These are phyloP conservation scores for Drosophila orena DNA, from an alignment of 1,140 invertebrate genomes.

Conservation along the genomic window DNA sequence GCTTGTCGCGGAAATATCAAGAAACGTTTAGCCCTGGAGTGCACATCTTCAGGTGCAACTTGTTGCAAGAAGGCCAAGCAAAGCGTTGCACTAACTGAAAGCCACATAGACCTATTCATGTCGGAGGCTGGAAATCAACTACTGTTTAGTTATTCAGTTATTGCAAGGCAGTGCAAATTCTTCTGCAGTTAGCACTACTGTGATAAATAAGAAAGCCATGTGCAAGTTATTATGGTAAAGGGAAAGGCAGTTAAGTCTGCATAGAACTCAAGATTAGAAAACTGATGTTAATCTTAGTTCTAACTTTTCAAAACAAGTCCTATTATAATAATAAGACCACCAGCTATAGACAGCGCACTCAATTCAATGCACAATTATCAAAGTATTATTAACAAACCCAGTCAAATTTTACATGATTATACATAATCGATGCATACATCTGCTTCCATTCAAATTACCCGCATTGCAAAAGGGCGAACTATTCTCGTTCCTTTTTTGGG, in stretches of 20 bases:
- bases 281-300: neutral
- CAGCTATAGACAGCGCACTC: too few relatives aligned
- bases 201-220: neutral
- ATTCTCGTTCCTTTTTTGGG: constrained; percentile 12
- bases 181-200: constrained; percentile 1
- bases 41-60: neutral
- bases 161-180: neutral
- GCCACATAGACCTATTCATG: neutral
- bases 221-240: neutral
- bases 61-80: neutral
- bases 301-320: too few relatives aligned
- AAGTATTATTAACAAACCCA: too few relatives aligned
- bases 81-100: neutral
- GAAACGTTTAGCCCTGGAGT: constrained; percentile 14
- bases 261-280: neutral
- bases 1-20: constrained; percentile 34
- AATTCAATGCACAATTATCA: too few relatives aligned
- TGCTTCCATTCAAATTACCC: constrained; percentile 52
- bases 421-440: constrained; percentile 27
- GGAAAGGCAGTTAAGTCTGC: neutral
- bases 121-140: neutral
- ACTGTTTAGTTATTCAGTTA: neutral
- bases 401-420: too few relatives aligned
- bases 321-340: too few relatives aligned
- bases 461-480: constrained; percentile 34